phyloP scores from a whole-genome alignment of 2,797 vertebrate genomes.

The Echeneis naucrates region DNA sequence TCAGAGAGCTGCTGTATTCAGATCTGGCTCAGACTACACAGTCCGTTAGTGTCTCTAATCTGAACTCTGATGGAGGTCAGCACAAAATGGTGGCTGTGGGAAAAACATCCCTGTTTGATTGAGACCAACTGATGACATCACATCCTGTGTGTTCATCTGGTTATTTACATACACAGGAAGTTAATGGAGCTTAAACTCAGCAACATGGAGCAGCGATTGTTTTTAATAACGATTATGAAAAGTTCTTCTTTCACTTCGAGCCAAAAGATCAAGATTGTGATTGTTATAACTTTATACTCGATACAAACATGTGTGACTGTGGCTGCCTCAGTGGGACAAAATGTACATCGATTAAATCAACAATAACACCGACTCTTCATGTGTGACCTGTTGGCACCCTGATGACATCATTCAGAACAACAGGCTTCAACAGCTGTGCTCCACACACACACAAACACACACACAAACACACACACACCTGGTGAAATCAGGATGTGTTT shows the following conservation, averaged over 20 bases:
- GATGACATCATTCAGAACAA: conserved; percentile 60
- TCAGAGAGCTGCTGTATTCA: too few species aligned
- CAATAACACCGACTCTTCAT: neutral
- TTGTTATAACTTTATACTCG: neutral
- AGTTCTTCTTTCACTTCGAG: neutral
- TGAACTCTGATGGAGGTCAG: neutral
- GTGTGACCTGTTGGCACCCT: conserved; percentile 46
- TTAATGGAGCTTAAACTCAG: too few species aligned
- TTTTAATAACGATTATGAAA: neutral
- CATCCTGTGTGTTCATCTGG: too few species aligned
- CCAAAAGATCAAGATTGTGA: neutral
- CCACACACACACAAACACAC: conserved; percentile 41
- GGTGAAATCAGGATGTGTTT: conserved; percentile 58
- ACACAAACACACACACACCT: conserved; percentile 49
- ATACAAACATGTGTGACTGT: neutral
- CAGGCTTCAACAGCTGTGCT: conserved; percentile 58
- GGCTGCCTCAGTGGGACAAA: too few species aligned
- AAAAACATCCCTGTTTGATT: too few species aligned
- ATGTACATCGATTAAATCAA: too few species aligned
- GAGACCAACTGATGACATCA: neutral
- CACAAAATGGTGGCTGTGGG: neutral
- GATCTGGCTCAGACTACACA: too few species aligned
- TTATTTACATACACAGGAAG: neutral
- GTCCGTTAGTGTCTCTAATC: too few species aligned
- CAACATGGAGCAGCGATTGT: too few species aligned